Base-by-base conservation (phyloP, 2,888 invertebrate genomes). In the Parasteatoda lunata region DNA sequence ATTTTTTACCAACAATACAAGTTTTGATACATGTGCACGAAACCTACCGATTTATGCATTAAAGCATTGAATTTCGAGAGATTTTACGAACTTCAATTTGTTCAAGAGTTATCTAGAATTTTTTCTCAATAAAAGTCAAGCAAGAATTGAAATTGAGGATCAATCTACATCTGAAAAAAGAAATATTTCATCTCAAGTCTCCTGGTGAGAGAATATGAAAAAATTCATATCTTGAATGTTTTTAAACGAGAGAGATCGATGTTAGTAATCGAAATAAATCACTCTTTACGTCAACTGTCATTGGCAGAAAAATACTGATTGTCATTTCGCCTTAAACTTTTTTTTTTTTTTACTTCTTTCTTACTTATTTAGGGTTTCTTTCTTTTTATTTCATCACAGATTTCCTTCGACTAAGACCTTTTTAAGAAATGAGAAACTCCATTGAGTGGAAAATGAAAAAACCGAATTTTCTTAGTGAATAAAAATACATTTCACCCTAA, bases 381-480 rank as follows among this genome's bases (percentile, higher is more conserved):
- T 54, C 59, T 59, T 7, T 8, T n/a, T 59, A 4, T 59, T 59
- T 9, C 59, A 30, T 30, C 30, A 2, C 59, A 59, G 59, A 59
- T 59, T 59, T 59, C 59, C n/a, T 8, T 7, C 59, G n/a, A 59
- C 9, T 59, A 59, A 59, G 59, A 8, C 59, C 59, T 59, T 59
- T 59, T 59, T 59, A 59, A 9, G 9, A 13, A 59, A 59, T 59
- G 59, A 59, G 59, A 59, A 59, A 59, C 59, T 59, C 59, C 59
- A 59, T 59, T 59, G n/a, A 59, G 59, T 59, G 59, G 59, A 59
- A 59, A 59, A 59, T 59, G 7, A 59, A 59, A 59, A 30, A 59
- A 59, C 4, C 13, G 59, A 59, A 59, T 59, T 59, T 8, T 59
- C 9, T 59, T 59, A 59, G 3, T 59, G 59, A 59, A 59, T 59